Conservation (phyloP, 2,113 vertebrate species). For the Pseudopodoces humilis region DNA sequence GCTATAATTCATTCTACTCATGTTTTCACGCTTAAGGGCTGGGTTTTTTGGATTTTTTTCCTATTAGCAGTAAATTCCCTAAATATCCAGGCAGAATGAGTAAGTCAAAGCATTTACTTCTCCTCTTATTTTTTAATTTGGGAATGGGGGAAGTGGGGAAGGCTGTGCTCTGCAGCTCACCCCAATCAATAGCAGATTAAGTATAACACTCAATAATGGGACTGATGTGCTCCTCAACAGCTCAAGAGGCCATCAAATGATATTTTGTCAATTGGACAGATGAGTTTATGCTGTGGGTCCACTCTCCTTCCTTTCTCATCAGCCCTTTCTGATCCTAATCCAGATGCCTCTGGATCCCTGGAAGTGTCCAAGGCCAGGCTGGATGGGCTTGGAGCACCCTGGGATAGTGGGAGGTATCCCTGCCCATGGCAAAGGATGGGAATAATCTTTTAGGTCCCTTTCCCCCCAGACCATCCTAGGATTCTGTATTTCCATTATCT, state of each 20-base stretch:
- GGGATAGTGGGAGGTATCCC: background rate
- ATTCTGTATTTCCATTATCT: background rate
- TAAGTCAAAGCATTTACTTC: background rate
- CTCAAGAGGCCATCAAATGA: background rate
- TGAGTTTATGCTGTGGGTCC: background rate
- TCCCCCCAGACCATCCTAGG: background rate
- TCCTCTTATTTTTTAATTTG: background rate
- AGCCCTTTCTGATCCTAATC: background rate
- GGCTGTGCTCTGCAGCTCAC: background rate
- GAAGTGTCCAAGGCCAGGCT: background rate
- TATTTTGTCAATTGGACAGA: background rate
- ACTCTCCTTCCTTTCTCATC: background rate
- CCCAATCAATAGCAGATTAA: conserved; percentile 55
- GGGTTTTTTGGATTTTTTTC: background rate
- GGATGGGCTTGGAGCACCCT: rapidly evolving
- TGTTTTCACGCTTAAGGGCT: background rate
- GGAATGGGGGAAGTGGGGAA: background rate
- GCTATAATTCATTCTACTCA: background rate
- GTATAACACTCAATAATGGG: conserved; percentile 31
- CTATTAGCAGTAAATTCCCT: background rate
- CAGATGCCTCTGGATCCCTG: background rate
- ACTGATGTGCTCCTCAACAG: conserved; percentile 8
- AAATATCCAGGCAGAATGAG: background rate
- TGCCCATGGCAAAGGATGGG: background rate
- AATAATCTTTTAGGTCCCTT: background rate